These are phyloP conservation scores for Nymphalis polychloros DNA, from an alignment of 2,888 invertebrate genomes.

Conservation along the genomic window DNA sequence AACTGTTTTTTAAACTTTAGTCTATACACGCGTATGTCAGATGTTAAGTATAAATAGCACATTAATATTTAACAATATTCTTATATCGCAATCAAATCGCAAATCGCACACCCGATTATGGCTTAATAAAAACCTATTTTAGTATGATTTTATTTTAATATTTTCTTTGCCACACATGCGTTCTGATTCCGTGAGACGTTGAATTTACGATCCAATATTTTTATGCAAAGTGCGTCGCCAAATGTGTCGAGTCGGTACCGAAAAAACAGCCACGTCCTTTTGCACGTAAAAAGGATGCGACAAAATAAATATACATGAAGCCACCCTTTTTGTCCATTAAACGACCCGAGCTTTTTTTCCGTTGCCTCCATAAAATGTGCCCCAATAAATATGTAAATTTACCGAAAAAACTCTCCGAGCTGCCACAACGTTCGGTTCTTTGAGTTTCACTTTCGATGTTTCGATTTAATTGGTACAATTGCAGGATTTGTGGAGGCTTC, in stretches of 20 bases:
- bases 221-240: conserved; percentile 81
- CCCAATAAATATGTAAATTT: conserved; percentile 82
- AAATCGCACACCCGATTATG: conserved; percentile 38
- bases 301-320: conserved; percentile 80
- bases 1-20: background rate
- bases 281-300: conserved; percentile 80
- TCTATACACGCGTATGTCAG: background rate
- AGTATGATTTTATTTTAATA: conserved; percentile 61
- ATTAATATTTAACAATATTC: conserved; percentile 9
- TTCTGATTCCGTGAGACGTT: conserved; percentile 63
- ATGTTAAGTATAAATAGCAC: background rate
- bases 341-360: conserved; percentile 74
- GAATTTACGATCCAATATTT: conserved; percentile 80
- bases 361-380: conserved; percentile 78
- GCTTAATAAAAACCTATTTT: conserved; percentile 37
- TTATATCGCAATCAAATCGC: conserved; percentile 20
- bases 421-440: conserved; percentile 56
- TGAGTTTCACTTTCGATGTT: conserved; percentile 75
- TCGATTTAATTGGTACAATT: conserved; percentile 75
- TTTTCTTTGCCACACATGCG: conserved; percentile 70
- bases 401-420: conserved; percentile 62
- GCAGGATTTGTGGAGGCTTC: conserved; percentile 46
- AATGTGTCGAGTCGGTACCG: conserved; percentile 72
- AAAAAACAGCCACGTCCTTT: conserved; percentile 76
- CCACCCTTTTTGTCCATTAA: conserved; percentile 82